phyloP scores from a whole-genome alignment of 1,140 invertebrate genomes.

The Drosophila hydei region DNA sequence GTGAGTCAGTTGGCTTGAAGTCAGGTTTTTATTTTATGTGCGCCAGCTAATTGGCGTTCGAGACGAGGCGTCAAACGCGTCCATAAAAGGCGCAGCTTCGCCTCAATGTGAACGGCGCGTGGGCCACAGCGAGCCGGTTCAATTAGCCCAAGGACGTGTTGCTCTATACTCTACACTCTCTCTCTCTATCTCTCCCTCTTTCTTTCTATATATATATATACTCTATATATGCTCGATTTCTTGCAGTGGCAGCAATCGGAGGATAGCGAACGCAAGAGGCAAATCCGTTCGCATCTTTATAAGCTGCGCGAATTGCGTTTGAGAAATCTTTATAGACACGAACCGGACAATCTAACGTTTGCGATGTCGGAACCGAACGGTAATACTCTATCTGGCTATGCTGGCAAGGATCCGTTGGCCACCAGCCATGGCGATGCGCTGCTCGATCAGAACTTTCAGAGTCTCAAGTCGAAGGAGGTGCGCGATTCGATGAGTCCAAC shows the following conservation, averaged over 20 bases:
- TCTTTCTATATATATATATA: background rate
- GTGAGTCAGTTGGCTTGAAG: background rate
- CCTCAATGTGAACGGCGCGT: conserved; percentile 8
- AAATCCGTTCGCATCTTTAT: conserved; percentile 93
- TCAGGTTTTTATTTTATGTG: conserved; percentile 25
- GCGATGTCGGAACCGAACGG: conserved; percentile 81
- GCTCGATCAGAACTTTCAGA: conserved; percentile 89
- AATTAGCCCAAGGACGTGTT: conserved; percentile 64
- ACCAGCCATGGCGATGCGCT: conserved; percentile 88
- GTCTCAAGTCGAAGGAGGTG: conserved; percentile 90
- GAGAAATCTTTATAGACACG: conserved; percentile 87
- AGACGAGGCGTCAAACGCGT: conserved; percentile 31
- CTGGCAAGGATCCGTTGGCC: conserved; percentile 77
- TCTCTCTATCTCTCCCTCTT: background rate
- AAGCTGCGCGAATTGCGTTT: conserved; percentile 91
- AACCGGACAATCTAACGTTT: conserved; percentile 37
- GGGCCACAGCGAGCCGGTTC: conserved; percentile 32
- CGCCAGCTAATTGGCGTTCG: conserved; percentile 60
- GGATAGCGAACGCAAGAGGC: conserved; percentile 92
- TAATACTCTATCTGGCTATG: conserved; percentile 59
- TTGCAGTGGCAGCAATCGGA: conserved; percentile 93
- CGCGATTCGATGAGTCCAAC: conserved; percentile 90
- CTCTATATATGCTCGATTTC: background rate
- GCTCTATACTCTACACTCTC: background rate
- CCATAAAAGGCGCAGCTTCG: conserved; percentile 51